Percentiles rank a stretch among this genome's conserved stretches.
phyloP scores from a whole-genome alignment of 2,797 vertebrate genomes.

The Chelonia mydas region DNA sequence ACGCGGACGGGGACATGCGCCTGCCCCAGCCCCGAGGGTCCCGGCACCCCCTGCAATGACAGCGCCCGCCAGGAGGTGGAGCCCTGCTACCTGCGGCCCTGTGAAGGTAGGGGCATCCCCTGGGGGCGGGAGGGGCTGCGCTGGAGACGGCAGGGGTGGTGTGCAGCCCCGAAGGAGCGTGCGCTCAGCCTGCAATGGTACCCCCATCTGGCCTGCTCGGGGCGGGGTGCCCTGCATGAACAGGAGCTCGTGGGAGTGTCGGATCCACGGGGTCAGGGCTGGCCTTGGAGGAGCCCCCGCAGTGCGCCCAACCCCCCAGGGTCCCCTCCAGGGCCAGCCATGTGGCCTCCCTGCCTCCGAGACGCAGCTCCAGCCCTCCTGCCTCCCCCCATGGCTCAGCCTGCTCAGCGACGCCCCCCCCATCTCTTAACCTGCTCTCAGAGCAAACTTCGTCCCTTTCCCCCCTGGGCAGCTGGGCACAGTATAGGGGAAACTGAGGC shows the following conservation, averaged over 20 bases:
- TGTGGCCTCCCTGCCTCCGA: no score
- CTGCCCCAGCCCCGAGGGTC: slow-evolving; percentile 76
- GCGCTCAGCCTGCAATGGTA: no score
- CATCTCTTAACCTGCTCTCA: no score
- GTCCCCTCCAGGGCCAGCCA: no score
- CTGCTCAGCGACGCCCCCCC: no score
- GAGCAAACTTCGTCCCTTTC: background rate
- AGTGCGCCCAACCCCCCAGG: no score
- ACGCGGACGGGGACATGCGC: slow-evolving; percentile 80
- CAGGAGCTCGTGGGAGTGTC: no score
- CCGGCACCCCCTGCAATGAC: slow-evolving; percentile 70
- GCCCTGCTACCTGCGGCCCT: slow-evolving; percentile 85
- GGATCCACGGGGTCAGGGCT: no score
- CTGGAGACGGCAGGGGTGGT: no score
- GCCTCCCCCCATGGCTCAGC: background rate
- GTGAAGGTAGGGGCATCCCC: slow-evolving; percentile 77
- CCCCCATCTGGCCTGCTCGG: background rate
- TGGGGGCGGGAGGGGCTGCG: background rate
- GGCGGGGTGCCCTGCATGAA: background rate
- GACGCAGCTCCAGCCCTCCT: fast-evolving
- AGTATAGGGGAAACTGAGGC: background rate
- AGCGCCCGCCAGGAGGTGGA: slow-evolving; percentile 78
- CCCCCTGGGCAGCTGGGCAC: slow-evolving; percentile 16
- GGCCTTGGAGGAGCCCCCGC: no score
- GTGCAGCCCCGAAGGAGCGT: no score